Evolutionary conservation across 2,113 vertebrate genomes (phyloP).

Genomic region (Procavia capensis): DNA sequence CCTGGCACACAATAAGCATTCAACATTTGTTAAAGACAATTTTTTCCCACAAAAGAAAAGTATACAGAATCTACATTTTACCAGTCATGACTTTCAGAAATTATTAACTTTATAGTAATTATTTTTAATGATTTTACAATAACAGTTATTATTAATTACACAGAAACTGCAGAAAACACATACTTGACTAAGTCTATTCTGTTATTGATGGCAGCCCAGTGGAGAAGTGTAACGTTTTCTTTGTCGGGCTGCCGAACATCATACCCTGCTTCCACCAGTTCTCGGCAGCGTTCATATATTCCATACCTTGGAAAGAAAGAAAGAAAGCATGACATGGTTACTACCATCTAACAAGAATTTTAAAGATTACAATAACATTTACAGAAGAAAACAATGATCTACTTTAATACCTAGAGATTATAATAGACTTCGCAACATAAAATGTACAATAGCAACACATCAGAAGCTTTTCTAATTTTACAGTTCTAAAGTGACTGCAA

Average conservation of each 20-base stretch:
- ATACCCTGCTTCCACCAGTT: conserved; percentile 98
- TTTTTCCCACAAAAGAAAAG: background rate
- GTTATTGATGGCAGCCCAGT: conserved; percentile 99
- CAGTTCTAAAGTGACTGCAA: conserved; percentile 12
- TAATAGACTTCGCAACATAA: conserved; percentile 1
- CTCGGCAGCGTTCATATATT: conserved; percentile 97
- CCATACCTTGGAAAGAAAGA: conserved; percentile 91
- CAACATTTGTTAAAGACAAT: conserved; percentile 2
- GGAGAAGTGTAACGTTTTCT: conserved; percentile 98
- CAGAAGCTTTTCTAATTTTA: conserved; percentile 33
- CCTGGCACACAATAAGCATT: background rate
- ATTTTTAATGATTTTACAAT: conserved; percentile 8
- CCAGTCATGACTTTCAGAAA: conserved; percentile 42
- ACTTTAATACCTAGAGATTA: conserved; percentile 43
- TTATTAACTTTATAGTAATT: background rate
- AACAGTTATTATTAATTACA: background rate
- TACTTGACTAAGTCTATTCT: conserved; percentile 99
- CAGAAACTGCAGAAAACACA: conserved; percentile 78
- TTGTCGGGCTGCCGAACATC: conserved; percentile 99
- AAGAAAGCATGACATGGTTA: conserved; percentile 21
- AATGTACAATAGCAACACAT: conserved; percentile 44
- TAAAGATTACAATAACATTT: conserved; percentile 42
- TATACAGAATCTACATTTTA: background rate
- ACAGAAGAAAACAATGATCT: conserved; percentile 10
- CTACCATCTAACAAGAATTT: conserved; percentile 1